Base-by-base conservation (phyloP, 2,888 invertebrate genomes). In the Volucella inflata region DNA sequence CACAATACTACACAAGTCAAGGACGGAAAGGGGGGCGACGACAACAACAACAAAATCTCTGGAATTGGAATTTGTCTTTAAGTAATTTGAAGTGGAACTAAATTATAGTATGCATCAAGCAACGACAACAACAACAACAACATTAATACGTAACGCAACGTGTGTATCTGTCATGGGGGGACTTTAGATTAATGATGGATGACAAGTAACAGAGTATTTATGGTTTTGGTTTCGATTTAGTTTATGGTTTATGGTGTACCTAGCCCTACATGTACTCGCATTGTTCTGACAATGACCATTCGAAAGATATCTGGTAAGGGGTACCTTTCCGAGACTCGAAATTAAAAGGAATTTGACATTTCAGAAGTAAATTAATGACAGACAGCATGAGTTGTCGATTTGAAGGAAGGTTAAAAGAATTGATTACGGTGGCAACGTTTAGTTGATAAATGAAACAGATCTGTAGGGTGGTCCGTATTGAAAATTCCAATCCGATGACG, bases 151-250 rank as follows among this genome's bases (percentile, higher is more conserved):
- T 21, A 48, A 2, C 59, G 44, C 14, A 51, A 17, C 77, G 42
- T 78, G 77, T 78, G 53, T 44, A 75, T 60, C 79, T 84, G 84
- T 84, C 84, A 80, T 71, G 44, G 46, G 80, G 80, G 57, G 30
- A 30, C 30, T 59, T 71, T 53, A 75, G 71, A 84, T 84, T 76
- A 84, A 84, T 84, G 84, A 75, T 53, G 75, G 4, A 44, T 11
- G 44, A n/a, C 44, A 44, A 30, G 30, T 48, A 70, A 65, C 50
- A 68, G 65, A 75, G 80, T 67, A 65, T 84, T 65, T 75, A 79
- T 70, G 71, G 65, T 67, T 78, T 21, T 21, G 21, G 21, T 30
- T 30, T 30, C 30, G 30, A 6, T 30, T 6, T 30, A 30, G 30
- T 6, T 30, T 30, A 30, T 30, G 30, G 21, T 21, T 2, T 21